phyloP scores from a whole-genome alignment of 2,888 invertebrate genomes.

The Eledone cirrhosa region DNA sequence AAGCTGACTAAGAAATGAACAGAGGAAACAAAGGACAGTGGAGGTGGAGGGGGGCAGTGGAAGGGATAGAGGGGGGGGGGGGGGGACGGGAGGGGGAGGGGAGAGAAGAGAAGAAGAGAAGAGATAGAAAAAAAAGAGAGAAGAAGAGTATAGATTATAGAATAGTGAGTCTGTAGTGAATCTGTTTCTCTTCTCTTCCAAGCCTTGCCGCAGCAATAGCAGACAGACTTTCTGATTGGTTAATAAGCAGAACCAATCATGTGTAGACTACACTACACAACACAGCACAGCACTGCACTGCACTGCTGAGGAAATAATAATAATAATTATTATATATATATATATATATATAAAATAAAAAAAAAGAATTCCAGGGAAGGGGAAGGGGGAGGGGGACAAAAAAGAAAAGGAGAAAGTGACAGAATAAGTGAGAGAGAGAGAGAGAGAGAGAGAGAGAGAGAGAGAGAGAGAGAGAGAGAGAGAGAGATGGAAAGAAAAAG shows the following conservation, averaged over 20 bases:
- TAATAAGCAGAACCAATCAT: no score
- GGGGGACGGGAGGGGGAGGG: not conserved
- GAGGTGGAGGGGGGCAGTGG: not conserved
- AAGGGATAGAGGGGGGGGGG: not conserved
- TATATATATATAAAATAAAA: not conserved
- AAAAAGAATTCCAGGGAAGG: not conserved
- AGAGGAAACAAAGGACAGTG: not conserved
- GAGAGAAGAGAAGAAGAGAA: not conserved
- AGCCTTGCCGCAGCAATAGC: no score
- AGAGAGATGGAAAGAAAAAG: not conserved
- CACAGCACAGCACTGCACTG: no score
- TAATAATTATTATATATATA: no score
- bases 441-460: not conserved
- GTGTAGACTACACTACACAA: no score
- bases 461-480: not conserved
- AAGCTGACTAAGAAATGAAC: not conserved
- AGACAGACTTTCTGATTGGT: no score
- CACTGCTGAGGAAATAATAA: no score
- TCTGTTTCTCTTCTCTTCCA: no score
- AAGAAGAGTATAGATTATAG: not conserved
- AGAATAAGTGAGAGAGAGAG: constrained; percentile 22
- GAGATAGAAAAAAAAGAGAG: not conserved
- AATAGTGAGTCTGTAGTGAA: no score
- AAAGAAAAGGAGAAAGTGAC: not conserved
- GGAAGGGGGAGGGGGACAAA: not conserved